A percentile compares a stretch with the other conserved stretches of the same genome.
phyloP scores from a whole-genome alignment of 2,888 invertebrate species.

The Beris morrisii region DNA sequence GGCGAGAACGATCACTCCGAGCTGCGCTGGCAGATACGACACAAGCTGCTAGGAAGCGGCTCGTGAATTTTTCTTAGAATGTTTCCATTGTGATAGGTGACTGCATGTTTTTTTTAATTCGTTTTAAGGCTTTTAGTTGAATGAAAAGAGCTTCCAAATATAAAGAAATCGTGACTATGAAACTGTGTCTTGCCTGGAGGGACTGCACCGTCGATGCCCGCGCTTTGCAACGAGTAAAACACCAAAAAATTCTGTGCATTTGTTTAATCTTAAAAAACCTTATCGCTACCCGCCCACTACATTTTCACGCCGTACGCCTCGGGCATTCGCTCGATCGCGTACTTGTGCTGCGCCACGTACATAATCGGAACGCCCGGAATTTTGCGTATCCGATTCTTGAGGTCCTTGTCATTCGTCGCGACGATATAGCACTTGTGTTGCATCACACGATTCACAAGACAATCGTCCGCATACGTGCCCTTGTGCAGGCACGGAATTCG shows the following conservation, averaged over 20 bases:
- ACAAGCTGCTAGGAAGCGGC: conserved; percentile 63
- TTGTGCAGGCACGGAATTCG: conserved; percentile 91
- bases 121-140: too few species aligned
- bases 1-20: conserved; percentile 70
- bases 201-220: too few species aligned
- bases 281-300: background rate
- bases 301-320: conserved; percentile 90
- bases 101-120: too few species aligned
- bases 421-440: conserved; percentile 99
- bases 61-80: background rate
- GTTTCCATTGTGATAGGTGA: too few species aligned
- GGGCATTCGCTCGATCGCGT: conserved; percentile 97
- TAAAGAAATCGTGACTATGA: too few species aligned
- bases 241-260: too few species aligned
- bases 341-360: conserved; percentile 91
- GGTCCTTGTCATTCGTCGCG: conserved; percentile 97
- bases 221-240: too few species aligned
- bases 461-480: conserved; percentile 99
- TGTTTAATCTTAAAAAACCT: too few species aligned
- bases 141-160: too few species aligned
- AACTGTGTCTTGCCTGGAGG: too few species aligned
- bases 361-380: conserved; percentile 99
- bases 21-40: conserved; percentile 70
- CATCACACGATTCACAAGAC: conserved; percentile 90
- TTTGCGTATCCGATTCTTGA: conserved; percentile 92